phyloP scores from a whole-genome alignment of 37 sponge, comb jelly and placozoan genomes.

The Spongia lamella region DNA sequence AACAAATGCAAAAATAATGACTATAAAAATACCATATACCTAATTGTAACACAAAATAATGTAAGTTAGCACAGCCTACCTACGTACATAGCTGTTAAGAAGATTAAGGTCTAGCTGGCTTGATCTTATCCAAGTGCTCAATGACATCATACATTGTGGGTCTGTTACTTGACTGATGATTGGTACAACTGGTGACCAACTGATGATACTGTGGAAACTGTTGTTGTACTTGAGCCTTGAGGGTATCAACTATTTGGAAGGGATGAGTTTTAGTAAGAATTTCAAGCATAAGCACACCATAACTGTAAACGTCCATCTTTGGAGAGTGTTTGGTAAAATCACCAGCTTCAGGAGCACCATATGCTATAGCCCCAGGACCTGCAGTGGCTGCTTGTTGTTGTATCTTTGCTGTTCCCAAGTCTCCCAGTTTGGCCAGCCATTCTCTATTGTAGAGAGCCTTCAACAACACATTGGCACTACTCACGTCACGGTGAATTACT shows the following conservation, averaged over 20 bases:
- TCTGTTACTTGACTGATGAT: not conserved
- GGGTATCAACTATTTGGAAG: no score
- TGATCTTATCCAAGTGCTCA: no score
- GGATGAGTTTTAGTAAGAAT: conserved; percentile 10
- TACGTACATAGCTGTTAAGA: no score
- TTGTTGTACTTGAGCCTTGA: no score
- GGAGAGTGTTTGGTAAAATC: no score
- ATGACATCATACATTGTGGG: conserved; percentile 22
- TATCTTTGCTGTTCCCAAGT: conserved; percentile 81
- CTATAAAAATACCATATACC: no score
- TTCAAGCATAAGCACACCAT: conserved; percentile 68
- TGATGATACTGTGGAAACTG: no score
- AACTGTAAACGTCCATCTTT: conserved; percentile 83
- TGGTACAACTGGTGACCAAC: conserved; percentile 14
- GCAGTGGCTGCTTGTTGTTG: conserved; percentile 17
- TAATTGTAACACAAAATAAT: no score
- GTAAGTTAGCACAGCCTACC: no score
- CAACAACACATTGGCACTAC: conserved; percentile 73
- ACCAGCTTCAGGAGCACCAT: conserved; percentile 72
- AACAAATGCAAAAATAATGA: no score
- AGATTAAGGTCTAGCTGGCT: no score
- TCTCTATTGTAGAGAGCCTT: conserved; percentile 9
- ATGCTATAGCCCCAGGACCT: conserved; percentile 61
- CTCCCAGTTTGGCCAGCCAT: conserved; percentile 71
- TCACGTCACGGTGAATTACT: no score